Base-by-base conservation (phyloP, 2,113 vertebrate genomes). In the Naja naja region DNA sequence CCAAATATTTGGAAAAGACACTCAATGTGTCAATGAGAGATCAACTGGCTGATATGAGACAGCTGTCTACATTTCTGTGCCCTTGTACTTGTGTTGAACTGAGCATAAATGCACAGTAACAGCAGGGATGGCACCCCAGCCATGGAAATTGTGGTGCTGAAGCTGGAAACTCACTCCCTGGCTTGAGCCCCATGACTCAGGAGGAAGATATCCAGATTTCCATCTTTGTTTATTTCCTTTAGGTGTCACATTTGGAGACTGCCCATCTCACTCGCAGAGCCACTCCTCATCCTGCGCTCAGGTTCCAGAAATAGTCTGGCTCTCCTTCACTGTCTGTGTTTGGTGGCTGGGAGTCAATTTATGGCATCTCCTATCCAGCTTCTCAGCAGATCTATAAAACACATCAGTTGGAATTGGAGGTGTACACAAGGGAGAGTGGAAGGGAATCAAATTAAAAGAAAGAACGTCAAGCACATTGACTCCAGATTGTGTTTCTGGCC, bases 301-400 rank as follows among this genome's bases (percentile, higher is more conserved):
- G 86, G 64, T 52, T n/a, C 49, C 91, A 54, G 58, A 93, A 89
- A 49, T 86, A 87, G 64, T 12, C 55, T n/a, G 16, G 0, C 52
- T n/a, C 20, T 20, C 43, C 6, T 27, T 91, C 4, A 1, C 93
- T 90, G 95, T 89, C 92, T 94, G 8, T 87, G 49, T 45, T 93
- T 87, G 0, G 0, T 34, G 64, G 89, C 93, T 95, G 91, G 91
- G 91, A 91, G 95, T 93, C 23, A 2, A 93, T 90, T 0, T 0
- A 4, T 55, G 89, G 12, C 93, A 91, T 93, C 91, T 58, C 0
- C 85, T 91, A 91, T n/a, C 64, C 34, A 90, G 64, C 56, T 94
- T 87, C 92, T 6, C 53, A 88, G 18, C 53, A 54, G 27, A 88
- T 89, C 95, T 94, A 91, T 92, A 88, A 95, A 95, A 95, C 93